Evolutionary conservation across 1,140 invertebrate genomes (phyloP).

Genomic region (Aricia agestis): DNA sequence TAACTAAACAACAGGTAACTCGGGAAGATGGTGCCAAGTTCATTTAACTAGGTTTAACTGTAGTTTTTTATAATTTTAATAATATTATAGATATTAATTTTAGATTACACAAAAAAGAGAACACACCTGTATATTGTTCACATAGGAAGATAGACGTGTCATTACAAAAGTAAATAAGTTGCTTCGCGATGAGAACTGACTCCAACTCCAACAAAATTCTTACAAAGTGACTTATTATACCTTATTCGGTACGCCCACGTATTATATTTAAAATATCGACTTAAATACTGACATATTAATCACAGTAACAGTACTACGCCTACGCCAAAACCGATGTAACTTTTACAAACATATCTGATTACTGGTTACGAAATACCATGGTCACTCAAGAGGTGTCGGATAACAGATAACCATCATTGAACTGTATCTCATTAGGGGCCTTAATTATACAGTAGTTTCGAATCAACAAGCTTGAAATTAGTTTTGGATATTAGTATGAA

Average conservation of each 20-base stretch:
- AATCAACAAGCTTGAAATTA: not conserved
- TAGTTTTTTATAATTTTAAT: no score
- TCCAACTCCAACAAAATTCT: no score
- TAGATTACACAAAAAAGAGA: no score
- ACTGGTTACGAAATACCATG: not conserved
- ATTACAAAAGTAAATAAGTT: no score
- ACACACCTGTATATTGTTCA: no score
- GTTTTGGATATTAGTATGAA: not conserved
- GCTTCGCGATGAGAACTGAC: no score
- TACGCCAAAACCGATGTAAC: not conserved
- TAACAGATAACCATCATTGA: not conserved
- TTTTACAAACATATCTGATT: not conserved
- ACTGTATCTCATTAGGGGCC: not conserved
- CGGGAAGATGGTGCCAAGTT: no score
- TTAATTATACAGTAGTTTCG: not conserved
- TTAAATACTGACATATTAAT: not conserved
- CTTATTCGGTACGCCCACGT: not conserved
- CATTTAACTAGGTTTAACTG: no score
- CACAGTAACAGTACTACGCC: not conserved
- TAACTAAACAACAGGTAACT: no score
- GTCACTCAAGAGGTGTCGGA: not conserved
- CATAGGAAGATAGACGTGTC: no score
- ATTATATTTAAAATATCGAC: not conserved
- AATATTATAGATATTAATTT: no score
- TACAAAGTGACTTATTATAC: not conserved